These are phyloP conservation scores for Cygnus atratus DNA, from an alignment of 2,113 vertebrate genomes.

Conservation along the genomic window DNA sequence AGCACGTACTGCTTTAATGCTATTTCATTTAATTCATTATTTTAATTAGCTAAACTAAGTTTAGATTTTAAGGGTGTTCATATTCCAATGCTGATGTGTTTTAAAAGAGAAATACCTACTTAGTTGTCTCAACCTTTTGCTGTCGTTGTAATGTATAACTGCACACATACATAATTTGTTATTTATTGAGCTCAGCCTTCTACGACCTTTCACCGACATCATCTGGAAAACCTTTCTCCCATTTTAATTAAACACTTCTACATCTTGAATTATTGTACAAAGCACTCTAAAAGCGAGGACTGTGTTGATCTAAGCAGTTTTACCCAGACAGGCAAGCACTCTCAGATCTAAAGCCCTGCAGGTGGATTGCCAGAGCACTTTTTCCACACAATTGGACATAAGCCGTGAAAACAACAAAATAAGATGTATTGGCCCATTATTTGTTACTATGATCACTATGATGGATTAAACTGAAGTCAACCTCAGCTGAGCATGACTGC, in stretches of 20 bases:
- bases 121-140: background rate
- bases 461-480: background rate
- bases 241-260: slow-evolving; percentile 35
- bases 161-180: background rate
- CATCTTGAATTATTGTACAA: background rate
- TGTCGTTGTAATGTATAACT: background rate
- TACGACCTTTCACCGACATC: background rate
- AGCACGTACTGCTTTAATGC: background rate
- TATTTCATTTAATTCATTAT: background rate
- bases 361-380: accelerated
- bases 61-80: background rate
- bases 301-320: background rate
- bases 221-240: slow-evolving; percentile 31
- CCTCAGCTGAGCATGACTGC: background rate
- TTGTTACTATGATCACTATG: background rate
- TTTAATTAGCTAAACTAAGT: background rate
- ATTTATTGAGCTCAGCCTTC: background rate
- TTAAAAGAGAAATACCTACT: background rate
- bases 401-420: background rate
- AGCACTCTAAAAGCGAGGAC: background rate
- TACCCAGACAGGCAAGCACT: background rate
- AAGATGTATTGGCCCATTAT: background rate
- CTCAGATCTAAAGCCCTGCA: background rate
- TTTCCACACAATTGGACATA: background rate
- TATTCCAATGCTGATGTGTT: background rate